These are phyloP conservation scores for Brachionichthys hirsutus DNA, from an alignment of 2,113 vertebrate genomes.

Conservation along the genomic window DNA sequence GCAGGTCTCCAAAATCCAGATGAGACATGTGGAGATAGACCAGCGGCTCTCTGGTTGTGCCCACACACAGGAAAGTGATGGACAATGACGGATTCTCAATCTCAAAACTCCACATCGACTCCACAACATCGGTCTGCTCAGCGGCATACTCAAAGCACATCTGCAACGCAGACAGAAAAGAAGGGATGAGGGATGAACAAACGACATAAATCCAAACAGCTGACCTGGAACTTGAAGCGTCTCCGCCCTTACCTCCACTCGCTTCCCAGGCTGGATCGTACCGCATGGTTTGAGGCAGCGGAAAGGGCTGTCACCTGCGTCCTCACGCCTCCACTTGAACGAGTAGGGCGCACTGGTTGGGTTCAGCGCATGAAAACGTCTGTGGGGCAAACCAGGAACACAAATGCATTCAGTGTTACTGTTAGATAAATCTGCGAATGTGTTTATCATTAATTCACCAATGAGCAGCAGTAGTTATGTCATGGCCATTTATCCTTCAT, in stretches of 20 bases:
- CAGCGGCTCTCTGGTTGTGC: slow-evolving; percentile 77
- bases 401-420: neutral
- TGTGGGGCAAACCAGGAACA: slow-evolving; percentile 54
- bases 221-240: too few species aligned
- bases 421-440: too few species aligned
- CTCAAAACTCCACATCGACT: slow-evolving; percentile 88
- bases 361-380: slow-evolving; percentile 84
- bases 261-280: slow-evolving; percentile 80
- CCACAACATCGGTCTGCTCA: slow-evolving; percentile 74
- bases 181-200: neutral
- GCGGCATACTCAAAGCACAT: slow-evolving; percentile 84
- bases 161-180: slow-evolving; percentile 56
- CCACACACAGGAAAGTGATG: slow-evolving; percentile 86
- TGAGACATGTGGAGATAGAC: slow-evolving; percentile 81
- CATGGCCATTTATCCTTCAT: too few species aligned
- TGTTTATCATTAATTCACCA: too few species aligned
- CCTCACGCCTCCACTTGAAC: slow-evolving; percentile 85
- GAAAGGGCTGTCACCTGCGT: slow-evolving; percentile 73
- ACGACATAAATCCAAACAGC: neutral
- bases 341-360: slow-evolving; percentile 81
- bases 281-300: slow-evolving; percentile 80
- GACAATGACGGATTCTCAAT: slow-evolving; percentile 79
- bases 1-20: slow-evolving; percentile 80
- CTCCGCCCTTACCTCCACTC: slow-evolving; percentile 76
- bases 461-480: too few species aligned